phyloP scores from a whole-genome alignment of 1,140 invertebrate genomes.

The Sarcophaga peregrina region DNA sequence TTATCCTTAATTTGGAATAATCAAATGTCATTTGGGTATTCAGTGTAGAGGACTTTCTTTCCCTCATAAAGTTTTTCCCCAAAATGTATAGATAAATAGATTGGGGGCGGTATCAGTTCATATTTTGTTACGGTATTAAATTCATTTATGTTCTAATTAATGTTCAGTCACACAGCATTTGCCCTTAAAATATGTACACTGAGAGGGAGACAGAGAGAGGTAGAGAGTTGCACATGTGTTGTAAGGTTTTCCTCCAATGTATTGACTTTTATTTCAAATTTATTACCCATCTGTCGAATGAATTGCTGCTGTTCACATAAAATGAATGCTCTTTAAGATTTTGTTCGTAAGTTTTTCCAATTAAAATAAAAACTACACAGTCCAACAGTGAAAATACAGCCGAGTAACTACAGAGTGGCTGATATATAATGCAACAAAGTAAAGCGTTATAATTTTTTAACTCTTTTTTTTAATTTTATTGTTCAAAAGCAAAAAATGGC shows the following conservation, averaged over 20 bases:
- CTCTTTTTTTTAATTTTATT: no score
- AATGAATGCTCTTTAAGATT: not conserved
- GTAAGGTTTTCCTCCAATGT: not conserved
- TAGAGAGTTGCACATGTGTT: not conserved
- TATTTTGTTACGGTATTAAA: conserved; percentile 22
- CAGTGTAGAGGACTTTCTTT: no score
- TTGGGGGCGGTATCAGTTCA: not conserved
- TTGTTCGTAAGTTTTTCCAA: not conserved
- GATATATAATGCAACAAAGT: no score
- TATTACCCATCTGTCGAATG: not conserved
- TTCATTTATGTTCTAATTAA: conserved; percentile 22
- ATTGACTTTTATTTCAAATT: conserved; percentile 8
- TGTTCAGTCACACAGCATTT: not conserved
- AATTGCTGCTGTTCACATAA: not conserved
- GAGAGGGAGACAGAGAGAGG: no score
- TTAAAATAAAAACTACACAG: conserved; percentile 6
- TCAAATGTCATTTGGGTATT: not conserved
- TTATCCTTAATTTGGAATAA: not conserved
- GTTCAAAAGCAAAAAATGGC: no score
- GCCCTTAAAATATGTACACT: not conserved
- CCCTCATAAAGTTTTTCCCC: no score
- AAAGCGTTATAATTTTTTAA: no score
- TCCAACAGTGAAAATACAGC: no score
- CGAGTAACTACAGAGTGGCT: no score
- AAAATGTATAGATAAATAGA: no score